Evolutionary conservation across 2,888 invertebrate species (phyloP).

Genomic region (Operophtera brumata): DNA sequence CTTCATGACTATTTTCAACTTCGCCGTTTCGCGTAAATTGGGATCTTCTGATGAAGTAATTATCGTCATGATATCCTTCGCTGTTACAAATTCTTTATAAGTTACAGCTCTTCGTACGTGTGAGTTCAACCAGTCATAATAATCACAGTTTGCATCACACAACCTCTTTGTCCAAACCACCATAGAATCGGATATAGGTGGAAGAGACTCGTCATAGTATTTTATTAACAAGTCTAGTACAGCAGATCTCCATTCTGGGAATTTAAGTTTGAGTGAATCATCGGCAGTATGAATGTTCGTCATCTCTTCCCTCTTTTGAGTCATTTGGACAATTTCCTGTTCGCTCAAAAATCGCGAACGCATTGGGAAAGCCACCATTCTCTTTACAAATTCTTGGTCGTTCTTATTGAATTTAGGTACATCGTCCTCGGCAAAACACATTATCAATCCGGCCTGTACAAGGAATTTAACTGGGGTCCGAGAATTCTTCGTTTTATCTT

Average conservation of each 20-base stretch:
- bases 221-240: conserved; percentile 12
- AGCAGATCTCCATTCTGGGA: conserved; percentile 13
- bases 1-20: no score
- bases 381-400: conserved; percentile 3
- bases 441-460: conserved; percentile 7
- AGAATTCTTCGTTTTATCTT: background rate
- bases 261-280: conserved; percentile 8
- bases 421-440: background rate
- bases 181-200: background rate
- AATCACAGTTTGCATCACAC: no score
- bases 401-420: conserved; percentile 12
- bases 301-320: no score
- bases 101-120: no score
- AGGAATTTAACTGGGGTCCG: background rate
- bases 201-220: conserved; percentile 8
- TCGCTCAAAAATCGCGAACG: no score
- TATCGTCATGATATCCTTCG: no score
- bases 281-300: conserved; percentile 1
- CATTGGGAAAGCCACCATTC: conserved; percentile 9
- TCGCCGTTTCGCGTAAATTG: no score
- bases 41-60: no score
- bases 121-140: no score
- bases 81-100: no score
- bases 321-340: background rate
- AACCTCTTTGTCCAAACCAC: no score